phyloP scores from a whole-genome alignment of 2,888 invertebrate genomes.

The Neria commutata region DNA sequence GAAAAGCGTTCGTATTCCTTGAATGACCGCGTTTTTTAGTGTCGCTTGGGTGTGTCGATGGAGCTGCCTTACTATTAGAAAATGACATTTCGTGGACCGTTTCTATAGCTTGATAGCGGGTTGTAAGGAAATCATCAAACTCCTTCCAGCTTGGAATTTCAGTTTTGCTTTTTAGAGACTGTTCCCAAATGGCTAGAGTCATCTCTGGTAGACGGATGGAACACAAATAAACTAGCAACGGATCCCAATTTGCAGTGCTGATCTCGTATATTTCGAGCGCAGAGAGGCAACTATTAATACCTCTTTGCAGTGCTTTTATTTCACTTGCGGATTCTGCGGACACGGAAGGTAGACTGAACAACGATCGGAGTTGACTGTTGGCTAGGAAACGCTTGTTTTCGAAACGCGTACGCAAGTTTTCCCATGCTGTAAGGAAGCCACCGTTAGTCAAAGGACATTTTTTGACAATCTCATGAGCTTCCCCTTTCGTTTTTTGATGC shows the following conservation, averaged over 20 bases:
- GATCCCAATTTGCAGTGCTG: no score
- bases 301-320: no score
- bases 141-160: no score
- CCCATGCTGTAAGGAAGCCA: background rate
- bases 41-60: background rate
- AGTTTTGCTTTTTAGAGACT: no score
- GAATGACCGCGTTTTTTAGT: background rate
- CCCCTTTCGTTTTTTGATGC: slow-evolving; percentile 10
- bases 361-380: background rate
- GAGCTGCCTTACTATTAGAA: background rate
- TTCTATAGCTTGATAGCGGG: background rate
- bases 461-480: slow-evolving; percentile 4
- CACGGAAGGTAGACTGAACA: background rate
- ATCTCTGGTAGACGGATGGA: no score
- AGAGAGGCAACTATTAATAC: no score
- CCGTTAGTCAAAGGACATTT: slow-evolving; percentile 2
- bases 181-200: no score
- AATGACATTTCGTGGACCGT: background rate
- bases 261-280: no score
- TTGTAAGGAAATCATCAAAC: no score
- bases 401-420: background rate
- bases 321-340: background rate
- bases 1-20: background rate
- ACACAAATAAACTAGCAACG: no score
- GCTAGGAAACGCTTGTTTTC: slow-evolving; percentile 5